Evolutionary conservation across 2,113 vertebrate genomes (phyloP).

Genomic region (Entosphenus tridentatus): DNA sequence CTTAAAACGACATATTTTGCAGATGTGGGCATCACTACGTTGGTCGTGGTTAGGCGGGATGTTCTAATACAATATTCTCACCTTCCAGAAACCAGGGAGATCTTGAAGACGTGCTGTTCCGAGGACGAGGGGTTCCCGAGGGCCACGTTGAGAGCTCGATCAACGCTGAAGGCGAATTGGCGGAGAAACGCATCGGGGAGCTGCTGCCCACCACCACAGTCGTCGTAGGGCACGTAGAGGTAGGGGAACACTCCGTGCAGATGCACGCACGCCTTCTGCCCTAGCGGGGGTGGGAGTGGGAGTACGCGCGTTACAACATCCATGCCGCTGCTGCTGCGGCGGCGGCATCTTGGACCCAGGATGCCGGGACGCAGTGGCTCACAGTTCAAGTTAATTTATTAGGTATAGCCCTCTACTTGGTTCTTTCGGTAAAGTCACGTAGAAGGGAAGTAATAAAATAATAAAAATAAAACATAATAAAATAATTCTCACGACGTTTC

Average conservation of each 20-base stretch:
- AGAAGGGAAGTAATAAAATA: no score
- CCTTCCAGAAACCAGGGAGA: slow-evolving; percentile 81
- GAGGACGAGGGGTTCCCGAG: slow-evolving; percentile 71
- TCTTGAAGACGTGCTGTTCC: slow-evolving; percentile 72
- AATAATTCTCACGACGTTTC: no score
- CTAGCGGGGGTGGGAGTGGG: slow-evolving; percentile 18
- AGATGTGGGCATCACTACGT: no score
- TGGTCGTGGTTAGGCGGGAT: neutral
- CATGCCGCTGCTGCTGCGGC: neutral
- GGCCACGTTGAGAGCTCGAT: slow-evolving; percentile 75
- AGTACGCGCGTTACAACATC: neutral
- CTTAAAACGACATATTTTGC: no score
- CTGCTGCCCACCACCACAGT: slow-evolving; percentile 31
- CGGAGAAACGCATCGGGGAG: slow-evolving; percentile 46
- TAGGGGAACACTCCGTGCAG: slow-evolving; percentile 86
- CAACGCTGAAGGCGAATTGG: slow-evolving; percentile 84
- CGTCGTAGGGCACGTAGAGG: slow-evolving; percentile 68
- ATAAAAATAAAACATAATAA: no score
- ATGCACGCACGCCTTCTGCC: slow-evolving; percentile 93
- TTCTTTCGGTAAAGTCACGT: no score
- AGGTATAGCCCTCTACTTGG: no score
- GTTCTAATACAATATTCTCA: slow-evolving; percentile 26
- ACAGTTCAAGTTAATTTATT: no score
- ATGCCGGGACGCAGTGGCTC: slow-evolving; percentile 7
- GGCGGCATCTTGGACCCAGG: neutral